These are phyloP conservation scores for Chanos chanos DNA, from an alignment of 2,797 vertebrate genomes.

Conservation along the genomic window DNA sequence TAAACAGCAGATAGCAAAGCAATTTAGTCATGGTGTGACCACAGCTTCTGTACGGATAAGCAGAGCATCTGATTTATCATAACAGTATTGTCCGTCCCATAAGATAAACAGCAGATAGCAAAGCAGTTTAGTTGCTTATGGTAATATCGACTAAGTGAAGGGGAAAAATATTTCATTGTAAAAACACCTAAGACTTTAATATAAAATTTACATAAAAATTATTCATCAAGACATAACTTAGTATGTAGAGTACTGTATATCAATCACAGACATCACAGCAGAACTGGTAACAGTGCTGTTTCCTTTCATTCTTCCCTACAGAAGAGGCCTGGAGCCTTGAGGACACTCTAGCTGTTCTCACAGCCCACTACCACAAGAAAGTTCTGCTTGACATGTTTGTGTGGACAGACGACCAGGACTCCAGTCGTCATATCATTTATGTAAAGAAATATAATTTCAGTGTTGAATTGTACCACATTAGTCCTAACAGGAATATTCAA, in stretches of 20 bases:
- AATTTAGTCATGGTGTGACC: not conserved
- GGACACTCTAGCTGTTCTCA: conserved; percentile 81
- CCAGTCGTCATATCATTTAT: conserved; percentile 87
- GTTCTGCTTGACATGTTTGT: conserved; percentile 89
- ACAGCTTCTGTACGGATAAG: not conserved
- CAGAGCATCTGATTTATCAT: not conserved
- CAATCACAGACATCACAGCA: too few relatives aligned
- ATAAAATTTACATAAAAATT: too few relatives aligned
- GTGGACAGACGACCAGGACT: conserved; percentile 91
- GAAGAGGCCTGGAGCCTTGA: conserved; percentile 85
- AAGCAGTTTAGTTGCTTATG: too few relatives aligned
- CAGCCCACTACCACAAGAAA: conserved; percentile 84
- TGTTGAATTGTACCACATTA: not conserved
- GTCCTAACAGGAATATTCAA: too few relatives aligned
- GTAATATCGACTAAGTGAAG: too few relatives aligned
- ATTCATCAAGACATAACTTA: too few relatives aligned
- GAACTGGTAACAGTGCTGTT: too few relatives aligned
- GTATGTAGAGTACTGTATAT: too few relatives aligned
- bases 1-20: too few relatives aligned
- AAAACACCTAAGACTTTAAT: too few relatives aligned
- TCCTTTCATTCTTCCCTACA: conserved; percentile 50
- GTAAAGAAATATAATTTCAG: conserved; percentile 62
- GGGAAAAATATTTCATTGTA: too few relatives aligned
- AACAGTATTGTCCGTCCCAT: not conserved
- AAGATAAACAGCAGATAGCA: not conserved